These are phyloP conservation scores for Lasioglossum oenotherae DNA, from an alignment of 2,888 invertebrate genomes.

Conservation along the genomic window DNA sequence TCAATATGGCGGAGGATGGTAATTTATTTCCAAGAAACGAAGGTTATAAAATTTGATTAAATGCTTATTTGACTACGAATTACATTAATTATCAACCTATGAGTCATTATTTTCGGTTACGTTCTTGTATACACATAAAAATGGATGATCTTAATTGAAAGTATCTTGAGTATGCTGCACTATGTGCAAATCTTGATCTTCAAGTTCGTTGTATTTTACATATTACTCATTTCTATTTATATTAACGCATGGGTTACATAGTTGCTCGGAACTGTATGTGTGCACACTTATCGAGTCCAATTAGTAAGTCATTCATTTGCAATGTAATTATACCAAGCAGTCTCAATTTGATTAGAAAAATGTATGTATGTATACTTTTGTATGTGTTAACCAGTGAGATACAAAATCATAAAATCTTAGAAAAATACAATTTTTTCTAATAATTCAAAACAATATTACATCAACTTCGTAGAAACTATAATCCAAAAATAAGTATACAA, in stretches of 20 bases:
- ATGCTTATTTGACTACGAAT: not conserved
- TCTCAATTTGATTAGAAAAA: not conserved
- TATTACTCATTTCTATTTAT: not conserved
- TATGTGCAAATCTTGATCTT: not conserved
- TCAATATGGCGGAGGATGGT: not conserved
- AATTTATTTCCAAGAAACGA: not conserved
- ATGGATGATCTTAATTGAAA: not conserved
- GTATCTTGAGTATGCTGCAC: not conserved
- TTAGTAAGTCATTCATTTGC: not conserved
- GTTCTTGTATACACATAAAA: not conserved
- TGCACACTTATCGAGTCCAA: not conserved
- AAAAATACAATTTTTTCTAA: not conserved
- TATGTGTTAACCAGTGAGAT: not conserved
- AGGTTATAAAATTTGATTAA: not conserved
- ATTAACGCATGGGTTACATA: not conserved
- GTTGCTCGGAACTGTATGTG: not conserved
- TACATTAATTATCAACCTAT: not conserved
- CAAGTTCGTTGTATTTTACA: not conserved
- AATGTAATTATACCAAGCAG: not conserved
- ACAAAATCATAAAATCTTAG: not conserved
- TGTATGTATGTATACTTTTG: too few relatives aligned
- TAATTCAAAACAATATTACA: not conserved
- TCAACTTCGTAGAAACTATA: not conserved
- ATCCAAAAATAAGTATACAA: not conserved
- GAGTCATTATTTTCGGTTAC: constrained; percentile 9